Base-by-base conservation (phyloP, 2,888 invertebrate species). In the Perdita meconis region DNA sequence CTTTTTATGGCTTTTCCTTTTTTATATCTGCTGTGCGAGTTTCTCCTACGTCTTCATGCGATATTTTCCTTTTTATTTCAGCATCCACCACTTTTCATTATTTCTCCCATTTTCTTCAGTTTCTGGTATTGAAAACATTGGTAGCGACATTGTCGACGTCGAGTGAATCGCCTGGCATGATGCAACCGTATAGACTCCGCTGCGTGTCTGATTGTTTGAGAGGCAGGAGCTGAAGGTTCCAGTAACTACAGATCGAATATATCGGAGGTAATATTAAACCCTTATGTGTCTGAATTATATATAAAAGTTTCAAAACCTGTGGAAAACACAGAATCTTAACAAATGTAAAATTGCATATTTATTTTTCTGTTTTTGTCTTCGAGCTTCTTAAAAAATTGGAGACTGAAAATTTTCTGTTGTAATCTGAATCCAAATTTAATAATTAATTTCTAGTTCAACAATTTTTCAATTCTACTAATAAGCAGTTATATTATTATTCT, bases 121-220 rank as follows among this genome's bases (percentile, higher is more conserved):
- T 57, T 34, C 55, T 40, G 22, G 36, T 34, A n/a, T 30, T 24
- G 6, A 12, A 44, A 47, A 22, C 42, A 51, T 3, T 38, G 59
- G 50, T 36, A 44, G 53, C 59, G 51, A 50, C 59, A 47, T 5
- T 36, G 61, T 19, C 55, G 51, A 53, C 56, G 61, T 55, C 50
- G 53, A 40, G 16, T n/a, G 34, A 24, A 63, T 63, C 55, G 53
- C 61, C 65, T 74, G 60, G 60, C 65, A 65, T 47, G 56, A 78
- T 65, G 78, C 63, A 78, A 42, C 66, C 63, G 42, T 60, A 50
- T 40, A 66, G 63, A 78, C 75, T 61, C 38, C 61, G 66, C 59
- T 75, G 78, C 70, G 75, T 75, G 63, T 26, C 36, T 66, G 74
- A 78, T 74, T 69, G 69, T 47, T 61, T 47, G 61, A 51, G 22